Evolutionary conservation across 2,113 vertebrate species (phyloP), one percentile per base, ranked within the genome.

Genomic region (Ia io): DNA sequence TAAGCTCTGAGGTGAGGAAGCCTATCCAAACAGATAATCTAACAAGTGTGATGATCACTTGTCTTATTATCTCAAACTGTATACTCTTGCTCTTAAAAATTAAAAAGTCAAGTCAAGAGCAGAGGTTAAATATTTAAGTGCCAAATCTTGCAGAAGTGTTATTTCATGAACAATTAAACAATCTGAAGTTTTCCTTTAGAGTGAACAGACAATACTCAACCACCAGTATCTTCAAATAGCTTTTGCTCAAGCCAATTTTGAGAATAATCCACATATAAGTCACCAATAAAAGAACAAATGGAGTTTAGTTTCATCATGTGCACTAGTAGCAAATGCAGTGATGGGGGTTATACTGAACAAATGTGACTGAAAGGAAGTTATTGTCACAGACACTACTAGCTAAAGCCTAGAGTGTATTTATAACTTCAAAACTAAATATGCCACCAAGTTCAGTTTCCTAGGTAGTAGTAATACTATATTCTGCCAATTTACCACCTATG

Each of bases 31-130:
- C 59, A 92, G 40, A 44, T 53, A 84, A 87, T 63, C n/a, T 67
- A 76, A 88, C 23, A 83, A 86, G n/a, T 61, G 51, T 73, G 25
- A 85, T 9, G 11, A 90, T 56, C 7, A 47, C 32, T 74, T 49
- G n/a, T 87, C 77, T 79, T 73, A 79, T 84, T 91, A 94, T 91
- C 83, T 73, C 51, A 53, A 80, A 85, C 23, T 32, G 56, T 63
- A 88, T 49, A 56, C 79, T 78, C 17, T 92, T 67, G 25, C 47
- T 59, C 37, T 83, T 87, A 92, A 95, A 92, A 84, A 93, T 74
- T 85, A 85, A 90, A 90, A 80, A 74, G 47, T 67, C 93, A 84
- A 90, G n/a, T 77, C 65, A 92, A 70, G 71, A 88, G n/a, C 42
- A 76, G 40, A 87, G 49, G 56, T 13, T 59, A n/a, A n/a, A n/a